Evolutionary conservation across 2,113 vertebrate species (phyloP).

Genomic region (Genyomyrus donnyi): DNA sequence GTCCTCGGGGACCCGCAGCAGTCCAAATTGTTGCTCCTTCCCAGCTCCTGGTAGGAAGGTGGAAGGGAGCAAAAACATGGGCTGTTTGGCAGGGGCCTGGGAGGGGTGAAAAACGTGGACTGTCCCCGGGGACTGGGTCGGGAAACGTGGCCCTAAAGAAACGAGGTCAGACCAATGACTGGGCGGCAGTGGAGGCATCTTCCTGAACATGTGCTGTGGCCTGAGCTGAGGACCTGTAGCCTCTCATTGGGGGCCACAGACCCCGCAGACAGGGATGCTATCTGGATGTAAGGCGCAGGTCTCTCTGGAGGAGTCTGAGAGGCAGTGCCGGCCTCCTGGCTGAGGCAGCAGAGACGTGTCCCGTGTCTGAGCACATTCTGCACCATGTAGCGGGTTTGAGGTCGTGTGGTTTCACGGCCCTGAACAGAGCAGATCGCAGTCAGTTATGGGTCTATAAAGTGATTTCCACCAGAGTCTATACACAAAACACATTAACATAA

Average conservation of each 20-base stretch:
- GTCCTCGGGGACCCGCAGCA: background rate
- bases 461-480: background rate
- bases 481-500: background rate
- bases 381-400: background rate
- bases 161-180: too few species aligned
- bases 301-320: background rate
- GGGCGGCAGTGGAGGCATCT: background rate
- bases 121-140: too few species aligned
- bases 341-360: background rate
- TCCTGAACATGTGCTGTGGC: background rate
- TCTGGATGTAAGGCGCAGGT: background rate
- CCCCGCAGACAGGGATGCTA: background rate
- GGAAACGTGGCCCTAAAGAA: too few species aligned
- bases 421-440: background rate
- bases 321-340: background rate
- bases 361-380: background rate
- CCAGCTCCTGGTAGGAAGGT: background rate
- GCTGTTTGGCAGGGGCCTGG: too few species aligned
- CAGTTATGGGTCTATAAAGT: background rate
- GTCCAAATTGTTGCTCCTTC: background rate
- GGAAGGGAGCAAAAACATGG: background rate
- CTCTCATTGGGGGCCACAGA: background rate
- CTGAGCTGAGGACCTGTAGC: background rate
- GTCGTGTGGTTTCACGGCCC: background rate
- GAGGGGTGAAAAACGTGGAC: too few species aligned